These are phyloP conservation scores for Habropoda laboriosa DNA, from an alignment of 1,140 invertebrate species.

Conservation along the genomic window DNA sequence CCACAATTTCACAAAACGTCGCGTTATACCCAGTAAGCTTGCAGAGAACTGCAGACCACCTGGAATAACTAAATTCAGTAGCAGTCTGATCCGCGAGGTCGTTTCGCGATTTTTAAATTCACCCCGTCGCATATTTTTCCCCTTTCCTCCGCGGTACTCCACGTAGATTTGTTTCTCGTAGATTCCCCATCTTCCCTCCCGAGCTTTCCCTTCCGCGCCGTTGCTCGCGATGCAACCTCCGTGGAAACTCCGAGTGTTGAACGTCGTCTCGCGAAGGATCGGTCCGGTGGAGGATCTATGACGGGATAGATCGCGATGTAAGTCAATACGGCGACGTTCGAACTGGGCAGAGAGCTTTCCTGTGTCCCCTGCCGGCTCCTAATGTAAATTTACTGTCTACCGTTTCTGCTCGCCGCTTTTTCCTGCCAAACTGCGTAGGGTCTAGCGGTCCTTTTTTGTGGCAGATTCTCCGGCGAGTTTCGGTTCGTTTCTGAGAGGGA, in stretches of 20 bases:
- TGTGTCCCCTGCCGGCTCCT: constrained; percentile 67
- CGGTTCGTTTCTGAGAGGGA: not conserved
- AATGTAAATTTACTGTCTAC: constrained; percentile 75
- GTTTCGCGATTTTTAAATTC: not conserved
- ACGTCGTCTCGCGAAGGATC: not conserved
- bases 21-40: not conserved
- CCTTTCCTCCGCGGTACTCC: no score
- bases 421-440: constrained; percentile 64
- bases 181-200: not conserved
- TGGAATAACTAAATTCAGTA: not conserved
- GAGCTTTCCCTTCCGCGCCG: not conserved
- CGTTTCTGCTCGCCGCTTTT: constrained; percentile 66
- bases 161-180: not conserved
- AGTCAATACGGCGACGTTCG: constrained; percentile 46
- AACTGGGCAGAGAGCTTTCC: constrained; percentile 68
- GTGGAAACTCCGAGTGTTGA: not conserved
- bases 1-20: no score
- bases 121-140: constrained; percentile 2
- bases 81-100: not conserved
- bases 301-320: constrained; percentile 13
- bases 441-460: not conserved
- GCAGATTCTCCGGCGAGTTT: not conserved
- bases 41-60: not conserved
- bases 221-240: not conserved
- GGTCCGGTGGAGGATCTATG: not conserved